These are phyloP conservation scores for Cerastoderma edule DNA, from an alignment of 2,888 invertebrate species.

Conservation along the genomic window DNA sequence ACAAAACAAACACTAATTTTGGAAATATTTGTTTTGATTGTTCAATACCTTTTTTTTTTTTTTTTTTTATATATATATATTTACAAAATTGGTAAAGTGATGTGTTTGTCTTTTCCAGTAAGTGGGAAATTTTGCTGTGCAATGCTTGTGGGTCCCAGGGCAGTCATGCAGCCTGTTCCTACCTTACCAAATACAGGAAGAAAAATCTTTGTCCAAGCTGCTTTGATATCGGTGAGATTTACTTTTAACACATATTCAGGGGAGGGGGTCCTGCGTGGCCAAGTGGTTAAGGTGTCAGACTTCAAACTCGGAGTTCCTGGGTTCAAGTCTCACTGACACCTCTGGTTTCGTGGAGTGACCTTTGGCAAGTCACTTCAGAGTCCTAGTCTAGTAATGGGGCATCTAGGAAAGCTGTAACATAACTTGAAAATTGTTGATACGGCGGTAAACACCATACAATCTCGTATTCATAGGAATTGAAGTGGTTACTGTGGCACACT, in stretches of 20 bases:
- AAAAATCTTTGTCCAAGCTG: constrained; percentile 85
- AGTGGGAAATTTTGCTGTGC: constrained; percentile 86
- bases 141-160: constrained; percentile 86
- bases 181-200: constrained; percentile 82
- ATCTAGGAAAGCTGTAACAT: too few relatives aligned
- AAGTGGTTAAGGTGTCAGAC: neutral
- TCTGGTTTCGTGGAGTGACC: too few relatives aligned
- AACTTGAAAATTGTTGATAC: too few relatives aligned
- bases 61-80: neutral
- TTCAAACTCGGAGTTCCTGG: neutral
- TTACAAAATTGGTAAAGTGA: too few relatives aligned
- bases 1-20: too few relatives aligned
- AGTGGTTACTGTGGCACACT: too few relatives aligned
- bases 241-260: neutral
- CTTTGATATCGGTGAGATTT: neutral
- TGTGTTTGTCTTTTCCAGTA: constrained; percentile 79
- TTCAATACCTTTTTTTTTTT: neutral
- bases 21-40: too few relatives aligned
- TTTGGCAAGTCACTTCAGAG: too few relatives aligned
- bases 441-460: too few relatives aligned
- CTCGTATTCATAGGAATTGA: too few relatives aligned
- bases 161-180: constrained; percentile 85
- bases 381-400: too few relatives aligned
- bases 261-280: too few relatives aligned
- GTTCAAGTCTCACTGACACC: neutral